Conservation (phyloP, 2,888 invertebrate species). For the Heliothis peltigera region DNA sequence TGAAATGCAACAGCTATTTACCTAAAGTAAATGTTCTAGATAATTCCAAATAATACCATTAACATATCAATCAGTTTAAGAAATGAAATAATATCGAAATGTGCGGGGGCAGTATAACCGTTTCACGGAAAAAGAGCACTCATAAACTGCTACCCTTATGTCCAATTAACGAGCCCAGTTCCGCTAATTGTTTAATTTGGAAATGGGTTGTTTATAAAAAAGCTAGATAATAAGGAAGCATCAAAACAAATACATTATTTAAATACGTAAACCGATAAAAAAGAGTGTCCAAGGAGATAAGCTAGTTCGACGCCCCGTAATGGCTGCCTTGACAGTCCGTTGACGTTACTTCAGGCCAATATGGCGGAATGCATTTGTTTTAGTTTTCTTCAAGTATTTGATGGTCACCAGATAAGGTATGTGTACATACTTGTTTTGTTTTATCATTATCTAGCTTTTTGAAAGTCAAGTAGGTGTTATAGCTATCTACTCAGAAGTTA, state of each 20-base stretch:
- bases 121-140: neutral
- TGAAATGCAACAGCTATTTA: neutral
- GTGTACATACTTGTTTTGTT: constrained; percentile 25
- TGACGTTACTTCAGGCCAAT: constrained; percentile 45
- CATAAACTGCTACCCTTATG: constrained; percentile 37
- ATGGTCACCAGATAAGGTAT: constrained; percentile 43
- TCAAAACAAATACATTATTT: constrained; percentile 25
- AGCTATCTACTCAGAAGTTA: constrained; percentile 13
- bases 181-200: constrained; percentile 31
- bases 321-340: constrained; percentile 50
- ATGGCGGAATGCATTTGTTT: constrained; percentile 32
- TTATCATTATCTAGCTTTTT: constrained; percentile 37
- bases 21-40: neutral
- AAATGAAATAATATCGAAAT: neutral
- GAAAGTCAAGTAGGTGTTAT: constrained; percentile 45
- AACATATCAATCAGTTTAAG: neutral
- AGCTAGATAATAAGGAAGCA: constrained; percentile 5
- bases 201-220: constrained; percentile 4
- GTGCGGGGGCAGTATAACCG: constrained; percentile 1
- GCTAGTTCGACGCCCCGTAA: constrained; percentile 49
- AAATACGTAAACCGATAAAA: constrained; percentile 44
- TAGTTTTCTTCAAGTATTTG: constrained; percentile 25
- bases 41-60: neutral
- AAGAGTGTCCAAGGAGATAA: constrained; percentile 41
- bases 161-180: constrained; percentile 12